Evolutionary conservation across 2,797 vertebrate species (phyloP).

Genomic region (Vultur gryphus): DNA sequence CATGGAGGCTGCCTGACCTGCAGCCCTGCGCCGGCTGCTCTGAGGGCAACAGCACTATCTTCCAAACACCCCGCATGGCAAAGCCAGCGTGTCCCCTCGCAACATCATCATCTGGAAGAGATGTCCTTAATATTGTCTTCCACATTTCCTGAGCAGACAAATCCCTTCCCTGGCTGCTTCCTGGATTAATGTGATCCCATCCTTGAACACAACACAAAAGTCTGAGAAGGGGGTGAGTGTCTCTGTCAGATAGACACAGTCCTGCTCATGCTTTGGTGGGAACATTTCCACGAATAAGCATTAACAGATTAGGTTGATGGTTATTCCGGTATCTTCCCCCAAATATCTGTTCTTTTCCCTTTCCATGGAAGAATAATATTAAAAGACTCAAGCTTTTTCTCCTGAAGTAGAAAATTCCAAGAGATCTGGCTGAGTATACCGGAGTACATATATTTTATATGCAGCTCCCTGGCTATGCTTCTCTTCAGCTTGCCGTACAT

Average conservation of each 20-base stretch:
- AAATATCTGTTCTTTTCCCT: not conserved
- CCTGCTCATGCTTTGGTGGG: not conserved
- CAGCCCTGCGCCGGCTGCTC: not conserved
- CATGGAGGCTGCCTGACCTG: not conserved
- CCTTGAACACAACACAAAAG: not conserved
- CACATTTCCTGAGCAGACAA: not conserved
- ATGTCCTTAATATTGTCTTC: not conserved
- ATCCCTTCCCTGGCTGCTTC: not conserved
- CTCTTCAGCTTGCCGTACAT: not conserved
- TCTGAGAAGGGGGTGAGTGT: not conserved
- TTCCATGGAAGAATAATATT: not conserved
- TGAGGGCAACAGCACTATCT: not conserved
- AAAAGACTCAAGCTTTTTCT: not conserved
- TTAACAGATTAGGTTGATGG: not conserved
- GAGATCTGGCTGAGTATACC: not conserved
- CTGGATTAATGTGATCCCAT: not conserved
- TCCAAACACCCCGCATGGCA: not conserved
- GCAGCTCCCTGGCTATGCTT: not conserved
- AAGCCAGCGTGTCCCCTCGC: rapidly evolving
- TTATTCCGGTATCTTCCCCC: not conserved
- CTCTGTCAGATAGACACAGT: not conserved
- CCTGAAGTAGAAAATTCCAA: not conserved
- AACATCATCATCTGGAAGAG: not conserved
- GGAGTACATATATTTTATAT: not conserved
- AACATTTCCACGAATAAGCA: not conserved